Conservation (phyloP, 2,797 vertebrate species). For the Mus spretus region DNA sequence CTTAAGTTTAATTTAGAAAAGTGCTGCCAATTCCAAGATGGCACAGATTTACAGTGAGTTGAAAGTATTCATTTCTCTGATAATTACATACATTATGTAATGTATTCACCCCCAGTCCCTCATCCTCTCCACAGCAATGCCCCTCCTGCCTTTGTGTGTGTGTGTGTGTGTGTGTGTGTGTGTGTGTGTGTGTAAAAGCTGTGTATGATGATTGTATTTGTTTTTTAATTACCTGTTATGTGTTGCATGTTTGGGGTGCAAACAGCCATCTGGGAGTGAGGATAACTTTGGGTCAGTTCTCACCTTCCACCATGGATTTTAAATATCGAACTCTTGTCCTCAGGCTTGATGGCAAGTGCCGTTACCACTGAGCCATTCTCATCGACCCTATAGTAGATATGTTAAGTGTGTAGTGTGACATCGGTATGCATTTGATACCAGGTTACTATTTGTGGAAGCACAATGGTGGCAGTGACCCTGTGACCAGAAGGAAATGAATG, state of each 20-base stretch:
- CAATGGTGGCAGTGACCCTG: background rate
- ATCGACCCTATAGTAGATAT: background rate
- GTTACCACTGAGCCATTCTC: background rate
- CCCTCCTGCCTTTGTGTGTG: background rate
- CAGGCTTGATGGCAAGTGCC: background rate
- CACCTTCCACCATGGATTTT: background rate
- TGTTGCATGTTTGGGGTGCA: background rate
- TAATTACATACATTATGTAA: background rate
- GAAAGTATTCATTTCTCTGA: background rate
- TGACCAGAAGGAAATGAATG: background rate
- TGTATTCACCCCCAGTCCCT: background rate
- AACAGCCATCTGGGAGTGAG: no score
- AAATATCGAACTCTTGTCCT: background rate
- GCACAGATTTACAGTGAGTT: background rate
- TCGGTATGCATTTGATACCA: background rate
- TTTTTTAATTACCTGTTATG: background rate
- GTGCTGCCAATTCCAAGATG: background rate
- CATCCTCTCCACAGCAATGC: background rate
- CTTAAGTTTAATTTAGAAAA: background rate
- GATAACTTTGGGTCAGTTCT: background rate
- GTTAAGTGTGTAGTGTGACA: background rate
- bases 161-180: background rate
- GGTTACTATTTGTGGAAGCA: background rate
- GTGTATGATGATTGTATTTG: background rate
- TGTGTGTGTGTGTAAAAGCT: background rate